Conservation (phyloP, 2,888 invertebrate species). For the Coelinius sp. region DNA sequence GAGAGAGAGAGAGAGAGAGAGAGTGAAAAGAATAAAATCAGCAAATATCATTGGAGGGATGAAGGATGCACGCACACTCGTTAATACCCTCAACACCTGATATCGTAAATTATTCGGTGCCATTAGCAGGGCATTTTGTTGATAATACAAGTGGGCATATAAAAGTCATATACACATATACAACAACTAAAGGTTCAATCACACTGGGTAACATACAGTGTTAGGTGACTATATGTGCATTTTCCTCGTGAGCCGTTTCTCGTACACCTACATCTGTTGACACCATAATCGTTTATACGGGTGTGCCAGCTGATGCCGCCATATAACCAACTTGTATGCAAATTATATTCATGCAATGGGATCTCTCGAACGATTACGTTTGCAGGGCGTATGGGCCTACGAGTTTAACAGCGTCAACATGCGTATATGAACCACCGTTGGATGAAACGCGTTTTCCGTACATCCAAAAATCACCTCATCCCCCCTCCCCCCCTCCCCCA, state of each 20-base stretch:
- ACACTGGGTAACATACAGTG: slow-evolving; percentile 45
- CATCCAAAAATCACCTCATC: background rate
- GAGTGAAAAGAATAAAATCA: slow-evolving; percentile 36
- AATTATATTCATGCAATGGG: slow-evolving; percentile 71
- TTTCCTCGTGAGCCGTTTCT: slow-evolving; percentile 48
- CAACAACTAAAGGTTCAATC: slow-evolving; percentile 51
- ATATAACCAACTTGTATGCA: slow-evolving; percentile 70
- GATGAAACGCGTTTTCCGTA: slow-evolving; percentile 61
- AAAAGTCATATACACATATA: slow-evolving; percentile 50
- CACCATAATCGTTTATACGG: slow-evolving; percentile 70
- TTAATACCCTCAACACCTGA: slow-evolving; percentile 30
- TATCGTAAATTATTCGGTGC: slow-evolving; percentile 61
- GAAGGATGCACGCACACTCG: slow-evolving; percentile 46
- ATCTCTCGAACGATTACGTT: slow-evolving; percentile 67
- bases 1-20: too few relatives aligned
- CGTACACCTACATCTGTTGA: slow-evolving; percentile 70
- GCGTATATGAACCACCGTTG: slow-evolving; percentile 68
- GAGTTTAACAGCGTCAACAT: slow-evolving; percentile 69
- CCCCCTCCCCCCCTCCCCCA: background rate
- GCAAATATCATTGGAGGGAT: slow-evolving; percentile 44
- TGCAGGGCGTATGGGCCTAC: slow-evolving; percentile 58
- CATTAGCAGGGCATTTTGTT: slow-evolving; percentile 62
- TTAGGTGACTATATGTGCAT: slow-evolving; percentile 33
- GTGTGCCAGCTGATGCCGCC: slow-evolving; percentile 68
- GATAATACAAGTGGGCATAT: slow-evolving; percentile 48